A percentile compares a stretch with the other conserved stretches of the same genome.
phyloP scores from a whole-genome alignment of 2,797 vertebrate species.

The Lepilemur septentrionalis region DNA sequence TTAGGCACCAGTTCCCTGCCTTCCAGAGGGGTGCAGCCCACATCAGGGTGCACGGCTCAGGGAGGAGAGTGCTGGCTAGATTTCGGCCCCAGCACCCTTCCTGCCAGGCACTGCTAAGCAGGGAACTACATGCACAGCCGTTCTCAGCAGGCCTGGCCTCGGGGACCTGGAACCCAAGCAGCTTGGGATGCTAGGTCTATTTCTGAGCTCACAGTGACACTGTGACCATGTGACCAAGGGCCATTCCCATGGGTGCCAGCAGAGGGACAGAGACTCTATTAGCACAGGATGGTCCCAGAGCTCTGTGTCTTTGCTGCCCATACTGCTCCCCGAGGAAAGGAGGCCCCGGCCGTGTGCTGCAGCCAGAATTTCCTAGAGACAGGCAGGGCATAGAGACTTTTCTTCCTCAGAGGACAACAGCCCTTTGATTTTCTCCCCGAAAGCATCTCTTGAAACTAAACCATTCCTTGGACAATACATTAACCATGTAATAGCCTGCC shows the following conservation, averaged over 20 bases:
- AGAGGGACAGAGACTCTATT: not conserved
- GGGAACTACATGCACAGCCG: not conserved
- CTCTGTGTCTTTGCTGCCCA: not conserved
- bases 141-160: not conserved
- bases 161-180: not conserved
- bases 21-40: not conserved
- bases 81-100: not conserved
- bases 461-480: not conserved
- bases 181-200: not conserved
- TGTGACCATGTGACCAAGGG: not conserved
- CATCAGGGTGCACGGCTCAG: rapidly evolving
- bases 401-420: not conserved
- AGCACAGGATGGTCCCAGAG: not conserved
- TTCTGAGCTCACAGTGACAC: not conserved
- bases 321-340: not conserved
- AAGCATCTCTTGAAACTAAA: not conserved
- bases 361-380: not conserved
- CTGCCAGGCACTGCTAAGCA: not conserved
- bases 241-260: not conserved
- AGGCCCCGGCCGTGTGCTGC: not conserved
- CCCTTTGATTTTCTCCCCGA: not conserved
- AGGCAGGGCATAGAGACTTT: not conserved
- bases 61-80: not conserved
- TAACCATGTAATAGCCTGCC: not conserved
- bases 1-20: no score